A percentile compares a stretch with the other conserved stretches of the same genome.
Conservation (phyloP, 2,113 vertebrate genomes). For the Zeus faber region DNA sequence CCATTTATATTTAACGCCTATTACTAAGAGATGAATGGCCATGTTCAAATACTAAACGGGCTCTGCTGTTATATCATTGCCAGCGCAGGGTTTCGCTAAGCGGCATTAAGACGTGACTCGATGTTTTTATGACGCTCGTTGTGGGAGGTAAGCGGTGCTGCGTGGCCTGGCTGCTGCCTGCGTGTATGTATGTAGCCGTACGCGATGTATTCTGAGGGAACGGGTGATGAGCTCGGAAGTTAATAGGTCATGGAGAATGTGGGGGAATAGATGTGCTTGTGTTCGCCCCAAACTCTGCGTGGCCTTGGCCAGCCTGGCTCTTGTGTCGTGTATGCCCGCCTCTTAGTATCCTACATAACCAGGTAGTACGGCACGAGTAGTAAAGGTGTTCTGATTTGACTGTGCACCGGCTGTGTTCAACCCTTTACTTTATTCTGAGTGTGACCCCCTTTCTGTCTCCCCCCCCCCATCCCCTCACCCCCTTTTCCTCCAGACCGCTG, state of each 20-base stretch:
- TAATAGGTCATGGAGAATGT: too few relatives aligned
- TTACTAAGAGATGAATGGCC: slow-evolving; percentile 49
- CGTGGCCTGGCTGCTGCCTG: too few relatives aligned
- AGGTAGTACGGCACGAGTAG: too few relatives aligned
- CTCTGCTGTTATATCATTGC: slow-evolving; percentile 22
- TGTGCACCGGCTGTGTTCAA: neutral
- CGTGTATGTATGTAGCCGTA: too few relatives aligned
- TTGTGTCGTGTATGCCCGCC: too few relatives aligned
- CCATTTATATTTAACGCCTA: slow-evolving; percentile 56
- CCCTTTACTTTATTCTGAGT: neutral
- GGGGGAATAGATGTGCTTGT: too few relatives aligned
- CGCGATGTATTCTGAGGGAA: too few relatives aligned
- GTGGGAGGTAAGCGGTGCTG: too few relatives aligned
- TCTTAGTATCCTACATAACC: too few relatives aligned
- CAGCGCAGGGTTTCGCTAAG: slow-evolving; percentile 10
- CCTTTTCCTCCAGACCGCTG: slow-evolving; percentile 52
- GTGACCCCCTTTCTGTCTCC: slow-evolving; percentile 9
- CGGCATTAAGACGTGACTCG: slow-evolving; percentile 1
- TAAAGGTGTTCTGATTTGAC: neutral
- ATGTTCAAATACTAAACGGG: slow-evolving; percentile 32
- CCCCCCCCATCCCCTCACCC: slow-evolving; percentile 15
- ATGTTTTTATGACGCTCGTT: slow-evolving; percentile 15
- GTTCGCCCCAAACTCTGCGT: too few relatives aligned
- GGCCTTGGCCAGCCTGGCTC: too few relatives aligned
- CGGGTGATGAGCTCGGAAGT: too few relatives aligned